phyloP scores from a whole-genome alignment of 1,140 invertebrate genomes.

The Chrysomallon squamiferum region DNA sequence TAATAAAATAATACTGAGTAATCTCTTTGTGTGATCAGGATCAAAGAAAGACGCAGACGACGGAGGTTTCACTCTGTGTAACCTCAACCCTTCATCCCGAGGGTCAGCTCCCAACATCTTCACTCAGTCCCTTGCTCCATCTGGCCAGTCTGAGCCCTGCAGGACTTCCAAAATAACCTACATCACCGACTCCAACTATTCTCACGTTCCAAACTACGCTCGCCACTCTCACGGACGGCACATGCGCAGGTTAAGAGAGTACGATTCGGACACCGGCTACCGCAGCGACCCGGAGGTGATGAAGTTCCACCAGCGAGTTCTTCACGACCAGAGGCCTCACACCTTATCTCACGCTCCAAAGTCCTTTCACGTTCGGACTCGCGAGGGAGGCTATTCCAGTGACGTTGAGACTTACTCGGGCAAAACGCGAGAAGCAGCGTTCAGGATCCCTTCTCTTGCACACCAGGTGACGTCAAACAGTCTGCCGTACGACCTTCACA shows the following conservation, averaged over 20 bases:
- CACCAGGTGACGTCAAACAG: slow-evolving; percentile 30
- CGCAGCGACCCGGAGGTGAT: slow-evolving; percentile 51
- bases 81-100: too few species aligned
- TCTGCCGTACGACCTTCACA: slow-evolving; percentile 31
- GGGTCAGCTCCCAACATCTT: too few species aligned
- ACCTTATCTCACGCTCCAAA: slow-evolving; percentile 5
- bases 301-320: slow-evolving; percentile 28
- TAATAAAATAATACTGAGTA: too few species aligned
- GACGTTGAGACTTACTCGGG: slow-evolving; percentile 50
- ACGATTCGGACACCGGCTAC: slow-evolving; percentile 61
- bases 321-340: slow-evolving; percentile 9
- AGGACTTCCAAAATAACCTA: too few species aligned
- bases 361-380: slow-evolving; percentile 1
- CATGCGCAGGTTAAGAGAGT: slow-evolving; percentile 40
- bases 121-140: neutral
- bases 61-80: too few species aligned
- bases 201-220: neutral
- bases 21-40: too few species aligned
- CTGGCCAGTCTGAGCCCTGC: neutral
- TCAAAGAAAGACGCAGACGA: too few species aligned
- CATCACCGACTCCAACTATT: too few species aligned
- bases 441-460: slow-evolving; percentile 3
- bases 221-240: slow-evolving; percentile 25
- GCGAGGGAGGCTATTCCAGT: slow-evolving; percentile 51
- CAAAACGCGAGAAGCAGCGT: neutral